Conservation (phyloP, 2,888 invertebrate species). For the Eupithecia tripunctaria region DNA sequence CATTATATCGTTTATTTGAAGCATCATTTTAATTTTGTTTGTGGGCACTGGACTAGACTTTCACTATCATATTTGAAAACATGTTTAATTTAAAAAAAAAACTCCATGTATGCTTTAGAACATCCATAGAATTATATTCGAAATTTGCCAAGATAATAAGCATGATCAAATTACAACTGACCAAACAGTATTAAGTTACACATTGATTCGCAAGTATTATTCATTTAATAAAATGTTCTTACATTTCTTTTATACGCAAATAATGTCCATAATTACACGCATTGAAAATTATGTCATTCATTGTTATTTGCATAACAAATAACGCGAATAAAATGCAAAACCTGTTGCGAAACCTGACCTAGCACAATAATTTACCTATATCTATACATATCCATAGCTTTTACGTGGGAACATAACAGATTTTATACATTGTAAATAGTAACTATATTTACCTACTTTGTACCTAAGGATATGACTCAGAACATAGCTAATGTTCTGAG, state of each 20-base stretch:
- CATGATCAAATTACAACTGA: neutral
- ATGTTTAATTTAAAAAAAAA: neutral
- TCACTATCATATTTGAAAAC: neutral
- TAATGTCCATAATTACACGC: conserved; percentile 10
- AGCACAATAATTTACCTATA: conserved; percentile 50
- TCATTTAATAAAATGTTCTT: neutral
- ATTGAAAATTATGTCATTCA: conserved; percentile 20
- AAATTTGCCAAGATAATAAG: neutral
- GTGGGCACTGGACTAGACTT: too few relatives aligned
- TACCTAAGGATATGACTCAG: conserved; percentile 47
- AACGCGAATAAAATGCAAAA: conserved; percentile 35
- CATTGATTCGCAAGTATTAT: conserved; percentile 1
- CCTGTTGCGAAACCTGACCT: conserved; percentile 62
- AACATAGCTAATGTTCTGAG: conserved; percentile 13
- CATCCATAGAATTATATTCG: neutral
- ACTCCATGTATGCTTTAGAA: neutral
- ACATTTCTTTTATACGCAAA: neutral
- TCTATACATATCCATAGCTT: conserved; percentile 26
- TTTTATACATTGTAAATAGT: conserved; percentile 30
- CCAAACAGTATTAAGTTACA: neutral
- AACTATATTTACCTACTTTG: conserved; percentile 20
- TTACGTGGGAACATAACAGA: conserved; percentile 48
- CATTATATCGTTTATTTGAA: too few relatives aligned
- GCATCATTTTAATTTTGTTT: too few relatives aligned
- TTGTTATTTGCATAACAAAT: conserved; percentile 26